phyloP scores from a whole-genome alignment of 2,888 invertebrate genomes.

The Xestia sexstrigata region DNA sequence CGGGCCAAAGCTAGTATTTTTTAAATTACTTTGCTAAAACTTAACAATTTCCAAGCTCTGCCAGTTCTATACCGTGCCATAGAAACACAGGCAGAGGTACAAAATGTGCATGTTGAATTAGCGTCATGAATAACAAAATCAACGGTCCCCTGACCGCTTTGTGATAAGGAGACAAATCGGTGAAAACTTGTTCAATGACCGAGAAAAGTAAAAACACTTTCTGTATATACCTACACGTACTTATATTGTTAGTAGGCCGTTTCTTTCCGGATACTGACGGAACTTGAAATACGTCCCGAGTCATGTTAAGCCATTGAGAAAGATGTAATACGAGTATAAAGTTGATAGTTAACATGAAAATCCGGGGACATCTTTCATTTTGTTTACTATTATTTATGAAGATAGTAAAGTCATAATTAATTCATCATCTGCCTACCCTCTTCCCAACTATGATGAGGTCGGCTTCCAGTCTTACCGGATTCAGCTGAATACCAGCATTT shows the following conservation, averaged over 20 bases:
- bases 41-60: constrained; percentile 12
- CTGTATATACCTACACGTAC: constrained; percentile 67
- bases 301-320: constrained; percentile 47
- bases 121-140: constrained; percentile 71
- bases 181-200: constrained; percentile 80
- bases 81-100: constrained; percentile 44
- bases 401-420: neutral
- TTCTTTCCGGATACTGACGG: constrained; percentile 66
- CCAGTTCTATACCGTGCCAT: constrained; percentile 53
- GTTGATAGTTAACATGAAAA: constrained; percentile 30
- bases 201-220: constrained; percentile 87
- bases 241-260: constrained; percentile 66
- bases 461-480: neutral
- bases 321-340: constrained; percentile 34
- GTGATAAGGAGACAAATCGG: constrained; percentile 83
- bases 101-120: constrained; percentile 55
- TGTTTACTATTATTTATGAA: constrained; percentile 4
- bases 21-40: too few species aligned
- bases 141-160: constrained; percentile 82
- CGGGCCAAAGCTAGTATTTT: too few species aligned
- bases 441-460: neutral
- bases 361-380: constrained; percentile 24
- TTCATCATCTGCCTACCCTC: neutral
- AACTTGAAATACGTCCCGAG: constrained; percentile 47
- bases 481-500: neutral